phyloP scores from a whole-genome alignment of 1,140 invertebrate species.

The Centruroides vittatus region DNA sequence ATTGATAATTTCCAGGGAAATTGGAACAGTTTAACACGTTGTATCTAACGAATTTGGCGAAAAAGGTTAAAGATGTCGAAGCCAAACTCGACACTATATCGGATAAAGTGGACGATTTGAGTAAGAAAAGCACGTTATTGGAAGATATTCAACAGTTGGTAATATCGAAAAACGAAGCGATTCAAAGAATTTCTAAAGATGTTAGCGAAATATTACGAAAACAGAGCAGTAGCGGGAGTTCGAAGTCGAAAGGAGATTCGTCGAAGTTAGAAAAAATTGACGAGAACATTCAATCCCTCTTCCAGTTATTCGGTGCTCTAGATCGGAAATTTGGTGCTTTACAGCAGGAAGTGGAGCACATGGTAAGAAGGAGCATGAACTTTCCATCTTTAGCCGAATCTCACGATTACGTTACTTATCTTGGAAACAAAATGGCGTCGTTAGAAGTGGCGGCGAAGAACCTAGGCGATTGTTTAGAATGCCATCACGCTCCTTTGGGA shows the following conservation, averaged over 20 bases:
- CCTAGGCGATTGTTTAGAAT: slow-evolving; percentile 9
- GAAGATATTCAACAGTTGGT: slow-evolving; percentile 11
- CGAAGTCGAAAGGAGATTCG: slow-evolving; percentile 3
- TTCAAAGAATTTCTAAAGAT: slow-evolving; percentile 7
- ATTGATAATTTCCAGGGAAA: slow-evolving; percentile 3
- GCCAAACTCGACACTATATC: not conserved
- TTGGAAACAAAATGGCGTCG: slow-evolving; percentile 8
- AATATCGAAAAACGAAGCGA: not conserved
- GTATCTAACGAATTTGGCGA: not conserved
- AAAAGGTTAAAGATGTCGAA: slow-evolving; percentile 3
- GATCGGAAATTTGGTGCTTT: slow-evolving; percentile 9
- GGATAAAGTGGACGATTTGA: slow-evolving; percentile 7
- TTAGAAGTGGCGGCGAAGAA: slow-evolving; percentile 2
- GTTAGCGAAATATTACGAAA: slow-evolving; percentile 2
- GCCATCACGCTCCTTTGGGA: slow-evolving; percentile 5
- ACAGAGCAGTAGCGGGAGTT: not conserved
- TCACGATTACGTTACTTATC: slow-evolving; percentile 8
- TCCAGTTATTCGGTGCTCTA: slow-evolving; percentile 11
- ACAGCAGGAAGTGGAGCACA: slow-evolving; percentile 3
- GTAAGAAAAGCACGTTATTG: slow-evolving; percentile 5
- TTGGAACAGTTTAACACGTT: not conserved
- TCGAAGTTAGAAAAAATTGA: slow-evolving; percentile 6
- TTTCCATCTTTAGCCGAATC: not conserved
- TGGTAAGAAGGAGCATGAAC: slow-evolving; percentile 1
- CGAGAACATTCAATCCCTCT: slow-evolving; percentile 14